A percentile compares a stretch with the other conserved stretches of the same genome.
These are phyloP conservation scores for Ennomos erosarius DNA, from an alignment of 2,888 invertebrate genomes.

Conservation along the genomic window DNA sequence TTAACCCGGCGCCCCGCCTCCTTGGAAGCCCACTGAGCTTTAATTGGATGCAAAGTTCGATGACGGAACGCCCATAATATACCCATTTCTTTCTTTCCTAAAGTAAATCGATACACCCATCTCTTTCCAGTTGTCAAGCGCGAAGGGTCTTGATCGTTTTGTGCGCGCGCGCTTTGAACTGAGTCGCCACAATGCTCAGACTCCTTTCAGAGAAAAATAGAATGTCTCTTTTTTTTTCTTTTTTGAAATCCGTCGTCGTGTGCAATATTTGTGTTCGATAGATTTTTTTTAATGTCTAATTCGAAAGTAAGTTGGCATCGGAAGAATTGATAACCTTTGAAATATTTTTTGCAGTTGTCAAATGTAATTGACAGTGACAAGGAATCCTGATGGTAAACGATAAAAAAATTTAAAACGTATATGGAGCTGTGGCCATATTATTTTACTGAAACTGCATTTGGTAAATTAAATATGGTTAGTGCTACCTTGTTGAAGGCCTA, in stretches of 20 bases:
- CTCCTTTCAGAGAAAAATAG: conserved; percentile 80
- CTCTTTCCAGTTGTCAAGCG: conserved; percentile 55
- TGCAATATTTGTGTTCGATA: conserved; percentile 82
- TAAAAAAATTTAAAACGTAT: conserved; percentile 29
- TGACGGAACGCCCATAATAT: conserved; percentile 71
- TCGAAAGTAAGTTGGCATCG: conserved; percentile 70
- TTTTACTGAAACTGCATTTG: no score
- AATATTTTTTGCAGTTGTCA: conserved; percentile 37
- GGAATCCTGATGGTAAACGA: conserved; percentile 46
- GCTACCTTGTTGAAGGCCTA: no score
- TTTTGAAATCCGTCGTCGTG: conserved; percentile 65
- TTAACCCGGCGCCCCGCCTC: conserved; percentile 74
- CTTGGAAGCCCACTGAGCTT: conserved; percentile 82
- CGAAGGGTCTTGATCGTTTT: conserved; percentile 68
- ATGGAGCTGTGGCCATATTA: neutral
- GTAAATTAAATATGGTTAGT: no score
- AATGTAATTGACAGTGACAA: conserved; percentile 61
- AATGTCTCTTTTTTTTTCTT: conserved; percentile 69
- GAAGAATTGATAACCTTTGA: conserved; percentile 40
- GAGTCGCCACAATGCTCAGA: conserved; percentile 70
- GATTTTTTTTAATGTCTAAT: conserved; percentile 73
- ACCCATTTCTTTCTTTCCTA: conserved; percentile 51
- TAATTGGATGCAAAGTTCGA: conserved; percentile 79
- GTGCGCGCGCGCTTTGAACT: conserved; percentile 66
- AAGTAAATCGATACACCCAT: conserved; percentile 34